Evolutionary conservation across 2,888 invertebrate species (phyloP).

Genomic region (Meganola albula): DNA sequence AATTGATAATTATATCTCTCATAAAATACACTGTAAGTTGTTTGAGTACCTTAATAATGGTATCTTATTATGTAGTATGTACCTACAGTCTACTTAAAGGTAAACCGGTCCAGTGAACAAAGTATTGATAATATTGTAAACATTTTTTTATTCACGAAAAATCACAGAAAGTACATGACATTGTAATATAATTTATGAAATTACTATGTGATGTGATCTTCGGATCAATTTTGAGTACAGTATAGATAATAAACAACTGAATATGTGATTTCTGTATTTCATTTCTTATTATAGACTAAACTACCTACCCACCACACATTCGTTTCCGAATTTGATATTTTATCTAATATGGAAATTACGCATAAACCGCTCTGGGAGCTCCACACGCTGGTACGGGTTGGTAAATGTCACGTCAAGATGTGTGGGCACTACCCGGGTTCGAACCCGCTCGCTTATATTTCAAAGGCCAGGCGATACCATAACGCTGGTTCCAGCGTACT

Average conservation of each 20-base stretch:
- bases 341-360: too few relatives aligned
- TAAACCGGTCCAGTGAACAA: conserved; percentile 78
- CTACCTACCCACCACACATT: too few relatives aligned
- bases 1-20: conserved; percentile 72
- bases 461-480: too few relatives aligned
- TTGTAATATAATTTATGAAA: conserved; percentile 79
- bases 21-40: conserved; percentile 74
- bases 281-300: too few relatives aligned
- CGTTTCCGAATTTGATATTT: too few relatives aligned
- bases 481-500: too few relatives aligned
- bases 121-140: conserved; percentile 76
- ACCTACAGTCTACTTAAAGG: conserved; percentile 66
- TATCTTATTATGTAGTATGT: conserved; percentile 69
- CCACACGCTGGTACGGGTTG: too few relatives aligned
- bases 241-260: conserved; percentile 85
- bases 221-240: conserved; percentile 86
- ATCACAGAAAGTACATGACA: conserved; percentile 78
- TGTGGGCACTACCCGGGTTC: too few relatives aligned
- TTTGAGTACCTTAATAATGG: conserved; percentile 69
- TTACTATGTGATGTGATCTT: conserved; percentile 86
- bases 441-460: too few relatives aligned
- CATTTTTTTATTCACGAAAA: conserved; percentile 77
- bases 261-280: conserved; percentile 77
- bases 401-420: too few relatives aligned
- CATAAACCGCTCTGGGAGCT: too few relatives aligned